Evolutionary conservation across 2,113 vertebrate genomes (phyloP), one percentile per base, ranked within the genome.

Genomic region (Phalacrocorax pelagicus): DNA sequence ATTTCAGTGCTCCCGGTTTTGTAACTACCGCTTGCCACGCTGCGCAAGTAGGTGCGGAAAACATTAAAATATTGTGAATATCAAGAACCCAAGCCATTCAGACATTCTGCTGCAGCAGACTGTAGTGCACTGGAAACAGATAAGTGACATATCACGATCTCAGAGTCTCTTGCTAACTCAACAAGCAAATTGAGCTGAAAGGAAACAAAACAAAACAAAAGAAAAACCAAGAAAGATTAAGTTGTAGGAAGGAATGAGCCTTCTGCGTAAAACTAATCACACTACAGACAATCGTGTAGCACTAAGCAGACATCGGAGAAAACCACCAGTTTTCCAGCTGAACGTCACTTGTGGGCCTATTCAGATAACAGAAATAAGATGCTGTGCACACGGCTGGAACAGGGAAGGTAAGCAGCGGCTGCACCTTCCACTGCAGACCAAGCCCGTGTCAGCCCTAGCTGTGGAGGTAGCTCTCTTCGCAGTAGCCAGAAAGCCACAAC

Each of bases 21-120:
- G 3, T 59, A 86, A 52, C 51, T 44, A 23, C 67, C 5, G 6
- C 49, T 92, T 95, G 83, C 80, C 78, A 47, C 0, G 2, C 71
- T 63, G 58, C 3, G 10, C 51, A 59, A 72, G 82, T 51, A 91
- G 77, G 81, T 59, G 92, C 67, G 72, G 79, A 15, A 92, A 95
- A 96, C 34, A 32, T 91, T 94, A 72, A 90, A 95, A 79, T 85
- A 92, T 86, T 71, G 92, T 47, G 82, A 90, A 67, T 79, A 85
- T 82, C 81, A 72, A 81, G 90, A 92, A 81, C 47, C 61, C 16
- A 44, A 84, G 63, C 71, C 73, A 55, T 89, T 74, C 89, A 91
- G 93, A 59, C 89, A 69, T 85, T 93, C 91, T 92, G 95, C 87
- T 70, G 11, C 63, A 80, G 88, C 93, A 96, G 93, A 82, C 90